Evolutionary conservation across 2,888 invertebrate species (phyloP).

Genomic region (Trisateles emortualis): DNA sequence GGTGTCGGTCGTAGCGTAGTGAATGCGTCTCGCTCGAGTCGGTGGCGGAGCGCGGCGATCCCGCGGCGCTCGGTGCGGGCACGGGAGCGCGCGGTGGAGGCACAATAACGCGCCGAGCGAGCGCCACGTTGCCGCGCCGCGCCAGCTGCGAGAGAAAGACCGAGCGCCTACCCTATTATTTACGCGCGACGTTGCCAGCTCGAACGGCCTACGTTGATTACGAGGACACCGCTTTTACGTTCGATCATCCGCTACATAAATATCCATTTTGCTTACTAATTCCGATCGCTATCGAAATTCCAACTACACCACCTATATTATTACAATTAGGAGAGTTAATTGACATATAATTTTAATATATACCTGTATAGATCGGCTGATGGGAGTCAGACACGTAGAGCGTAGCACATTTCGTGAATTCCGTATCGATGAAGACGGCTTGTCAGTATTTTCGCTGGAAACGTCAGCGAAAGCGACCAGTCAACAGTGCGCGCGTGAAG

Average conservation of each 20-base stretch:
- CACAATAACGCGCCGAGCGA: constrained; percentile 59
- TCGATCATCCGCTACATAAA: constrained; percentile 79
- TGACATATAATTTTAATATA: constrained; percentile 27
- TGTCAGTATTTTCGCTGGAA: constrained; percentile 62
- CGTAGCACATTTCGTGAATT: constrained; percentile 43
- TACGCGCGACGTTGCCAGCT: constrained; percentile 85
- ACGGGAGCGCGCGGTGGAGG: constrained; percentile 64
- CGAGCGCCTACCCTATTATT: constrained; percentile 86
- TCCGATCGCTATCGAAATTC: constrained; percentile 45
- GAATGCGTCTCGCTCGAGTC: constrained; percentile 73
- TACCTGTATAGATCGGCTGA: constrained; percentile 61
- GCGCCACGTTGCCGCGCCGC: constrained; percentile 82
- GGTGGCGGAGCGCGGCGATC: constrained; percentile 57
- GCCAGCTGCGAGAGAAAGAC: constrained; percentile 87
- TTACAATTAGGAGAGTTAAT: constrained; percentile 25
- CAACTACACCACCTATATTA: constrained; percentile 36
- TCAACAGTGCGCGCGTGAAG: constrained; percentile 78
- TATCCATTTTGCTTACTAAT: constrained; percentile 59
- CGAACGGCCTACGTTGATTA: constrained; percentile 86
- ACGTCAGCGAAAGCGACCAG: constrained; percentile 76
- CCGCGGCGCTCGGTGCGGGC: constrained; percentile 58
- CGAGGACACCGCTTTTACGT: constrained; percentile 87
- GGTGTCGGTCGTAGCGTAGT: constrained; percentile 46
- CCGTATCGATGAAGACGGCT: constrained; percentile 40
- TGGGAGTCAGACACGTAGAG: constrained; percentile 24